Evolutionary conservation across 2,797 vertebrate genomes (phyloP).

Genomic region (Bryconaethiops microstoma): DNA sequence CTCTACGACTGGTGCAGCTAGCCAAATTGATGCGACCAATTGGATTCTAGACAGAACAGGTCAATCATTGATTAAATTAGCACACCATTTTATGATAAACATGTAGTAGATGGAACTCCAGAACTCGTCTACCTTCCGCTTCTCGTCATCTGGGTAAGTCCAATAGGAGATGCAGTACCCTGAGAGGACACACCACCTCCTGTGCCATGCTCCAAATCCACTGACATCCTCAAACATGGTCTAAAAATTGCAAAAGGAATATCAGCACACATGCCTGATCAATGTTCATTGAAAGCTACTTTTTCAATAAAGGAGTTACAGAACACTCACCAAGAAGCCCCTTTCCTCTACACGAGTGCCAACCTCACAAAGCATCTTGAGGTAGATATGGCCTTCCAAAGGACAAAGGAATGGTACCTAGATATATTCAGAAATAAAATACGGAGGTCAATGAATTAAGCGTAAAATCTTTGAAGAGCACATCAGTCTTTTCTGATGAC

Average conservation of each 20-base stretch:
- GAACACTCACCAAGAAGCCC: conserved; percentile 89
- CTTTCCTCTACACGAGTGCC: conserved; percentile 87
- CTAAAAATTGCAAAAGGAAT: conserved; percentile 64
- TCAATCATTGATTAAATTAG: neutral
- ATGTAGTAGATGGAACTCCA: neutral
- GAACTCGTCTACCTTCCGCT: conserved; percentile 83
- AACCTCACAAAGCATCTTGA: conserved; percentile 92
- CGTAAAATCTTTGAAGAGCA: neutral
- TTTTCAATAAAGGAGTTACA: neutral
- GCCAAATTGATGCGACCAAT: conserved; percentile 90
- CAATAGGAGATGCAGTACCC: conserved; percentile 95
- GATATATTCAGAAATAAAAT: conserved; percentile 23
- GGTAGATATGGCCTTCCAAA: conserved; percentile 91
- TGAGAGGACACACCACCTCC: conserved; percentile 92
- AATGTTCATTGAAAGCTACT: neutral
- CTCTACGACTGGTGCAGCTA: conserved; percentile 87
- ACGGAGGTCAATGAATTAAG: neutral
- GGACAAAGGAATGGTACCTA: conserved; percentile 93
- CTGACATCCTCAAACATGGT: conserved; percentile 99
- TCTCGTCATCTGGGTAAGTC: conserved; percentile 98
- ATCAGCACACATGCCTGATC: neutral
- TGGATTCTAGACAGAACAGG: conserved; percentile 77
- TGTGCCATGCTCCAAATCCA: conserved; percentile 96
- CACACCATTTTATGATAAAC: neutral
- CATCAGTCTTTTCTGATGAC: neutral